These are phyloP conservation scores for Morpho helenor DNA, from an alignment of 2,888 invertebrate species.

Conservation along the genomic window DNA sequence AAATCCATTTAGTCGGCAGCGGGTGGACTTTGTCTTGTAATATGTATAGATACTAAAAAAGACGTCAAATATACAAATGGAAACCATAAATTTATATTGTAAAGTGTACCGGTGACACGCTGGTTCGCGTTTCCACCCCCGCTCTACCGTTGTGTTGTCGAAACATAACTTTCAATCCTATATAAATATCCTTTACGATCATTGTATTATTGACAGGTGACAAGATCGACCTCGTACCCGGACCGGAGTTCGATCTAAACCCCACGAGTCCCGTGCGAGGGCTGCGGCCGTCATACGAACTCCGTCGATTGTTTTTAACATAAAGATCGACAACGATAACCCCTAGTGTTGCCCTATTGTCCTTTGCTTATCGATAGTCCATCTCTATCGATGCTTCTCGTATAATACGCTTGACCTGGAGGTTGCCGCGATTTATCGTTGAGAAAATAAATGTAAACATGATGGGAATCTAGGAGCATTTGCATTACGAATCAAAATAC, in stretches of 20 bases:
- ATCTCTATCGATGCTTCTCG: slow-evolving; percentile 30
- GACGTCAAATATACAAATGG: not conserved
- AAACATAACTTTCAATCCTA: not conserved
- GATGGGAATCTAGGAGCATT: slow-evolving; percentile 46
- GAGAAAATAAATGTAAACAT: slow-evolving; percentile 60
- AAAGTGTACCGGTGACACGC: too few species aligned
- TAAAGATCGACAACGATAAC: slow-evolving; percentile 69
- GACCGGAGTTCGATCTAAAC: slow-evolving; percentile 48
- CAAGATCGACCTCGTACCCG: slow-evolving; percentile 22
- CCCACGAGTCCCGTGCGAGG: slow-evolving; percentile 54
- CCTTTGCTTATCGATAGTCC: slow-evolving; percentile 59
- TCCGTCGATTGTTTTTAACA: slow-evolving; percentile 53
- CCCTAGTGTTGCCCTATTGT: slow-evolving; percentile 55
- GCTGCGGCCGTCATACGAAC: slow-evolving; percentile 32
- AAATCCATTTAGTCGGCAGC: too few species aligned
- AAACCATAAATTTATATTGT: too few species aligned
- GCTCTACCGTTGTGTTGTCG: too few species aligned
- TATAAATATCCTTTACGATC: slow-evolving; percentile 20
- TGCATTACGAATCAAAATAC: slow-evolving; percentile 50
- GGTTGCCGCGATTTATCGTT: slow-evolving; percentile 64
- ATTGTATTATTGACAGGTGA: slow-evolving; percentile 28
- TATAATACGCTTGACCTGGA: slow-evolving; percentile 59
- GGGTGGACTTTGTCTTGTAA: too few species aligned
- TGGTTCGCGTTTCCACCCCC: not conserved
- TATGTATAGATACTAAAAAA: not conserved